A percentile compares a stretch with the other conserved stretches of the same genome.
Conservation (phyloP, 2,797 vertebrate genomes). For the Myiothlypis coronata region DNA sequence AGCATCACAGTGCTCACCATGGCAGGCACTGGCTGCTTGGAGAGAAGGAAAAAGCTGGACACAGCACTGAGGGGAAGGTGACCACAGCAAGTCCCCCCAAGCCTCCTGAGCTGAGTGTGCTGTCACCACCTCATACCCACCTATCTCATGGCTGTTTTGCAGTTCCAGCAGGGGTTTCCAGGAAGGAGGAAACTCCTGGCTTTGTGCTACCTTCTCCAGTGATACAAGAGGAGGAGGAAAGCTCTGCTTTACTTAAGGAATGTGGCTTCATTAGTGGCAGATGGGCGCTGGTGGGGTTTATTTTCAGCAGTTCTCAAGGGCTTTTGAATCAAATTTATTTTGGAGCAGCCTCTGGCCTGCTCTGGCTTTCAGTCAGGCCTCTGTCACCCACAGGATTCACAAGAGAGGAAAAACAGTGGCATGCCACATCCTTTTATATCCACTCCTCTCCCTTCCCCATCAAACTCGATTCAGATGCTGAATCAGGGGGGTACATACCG, state of each 20-base stretch:
- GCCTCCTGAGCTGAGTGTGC: no score
- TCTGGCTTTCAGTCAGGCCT: neutral
- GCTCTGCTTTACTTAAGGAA: neutral
- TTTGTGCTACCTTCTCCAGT: neutral
- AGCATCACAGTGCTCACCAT: neutral
- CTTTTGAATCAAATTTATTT: neutral
- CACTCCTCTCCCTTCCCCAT: neutral
- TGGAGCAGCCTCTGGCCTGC: neutral
- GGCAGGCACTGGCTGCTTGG: neutral
- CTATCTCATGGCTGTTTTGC: neutral
- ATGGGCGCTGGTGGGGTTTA: neutral
- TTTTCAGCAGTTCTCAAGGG: neutral
- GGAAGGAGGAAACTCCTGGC: neutral
- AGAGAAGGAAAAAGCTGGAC: neutral
- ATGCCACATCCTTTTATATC: neutral
- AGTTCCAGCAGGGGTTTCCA: neutral
- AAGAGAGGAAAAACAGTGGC: neutral
- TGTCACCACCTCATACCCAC: neutral
- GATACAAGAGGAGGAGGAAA: neutral
- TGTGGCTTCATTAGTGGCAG: neutral
- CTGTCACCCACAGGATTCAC: neutral
- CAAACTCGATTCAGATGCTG: neutral
- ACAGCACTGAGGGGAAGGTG: neutral
- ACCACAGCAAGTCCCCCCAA: neutral
- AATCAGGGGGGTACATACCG: fast-evolving